Evolutionary conservation across 2,888 invertebrate genomes (phyloP), one percentile per base, ranked within the genome.

Genomic region (Euzophera pinguis): DNA sequence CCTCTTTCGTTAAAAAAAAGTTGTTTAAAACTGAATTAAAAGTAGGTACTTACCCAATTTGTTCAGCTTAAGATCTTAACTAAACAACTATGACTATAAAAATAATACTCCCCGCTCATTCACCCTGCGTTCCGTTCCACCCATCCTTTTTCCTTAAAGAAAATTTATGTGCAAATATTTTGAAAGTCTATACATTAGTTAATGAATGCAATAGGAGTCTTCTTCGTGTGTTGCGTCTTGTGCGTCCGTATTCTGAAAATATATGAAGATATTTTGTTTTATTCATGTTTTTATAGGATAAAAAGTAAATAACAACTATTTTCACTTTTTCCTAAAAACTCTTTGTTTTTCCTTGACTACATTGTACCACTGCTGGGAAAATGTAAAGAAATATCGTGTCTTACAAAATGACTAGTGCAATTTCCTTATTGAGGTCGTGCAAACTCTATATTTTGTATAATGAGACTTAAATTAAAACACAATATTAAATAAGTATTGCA

Each of bases 91-190:
- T 22, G 49, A 57, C 57, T 54, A 59, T 55, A 62, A 63, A 71
- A 73, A 73, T n/a, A 73, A 75, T 67, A 61, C 59, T 65, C 56
- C 56, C 55, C 47, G 45, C 35, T 55, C 55, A 59, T 59, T 66
- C 75, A 75, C 82, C 69, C 61, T 59, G 10, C 64, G 66, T 71
- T 61, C 67, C 64, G 66, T 71, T 61, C 67, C 68, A 55, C 62
- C 71, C 69, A 65, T 70, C 67, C 75, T 83, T 78, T 80, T 78
- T 73, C 71, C 71, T 75, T 75, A 74, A 81, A 71, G 74, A 68
- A 80, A 86, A 87, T 87, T 86, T 86, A 85, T 85, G 86, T 80
- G 85, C 78, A 88, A 89, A 88, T 86, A 86, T 88, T 87, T 85
- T 83, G 81, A 80, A 81, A 84, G 85, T 82, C 83, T 84, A 84